phyloP scores from a whole-genome alignment of 2,113 vertebrate species.

The Steatornis caripensis region DNA sequence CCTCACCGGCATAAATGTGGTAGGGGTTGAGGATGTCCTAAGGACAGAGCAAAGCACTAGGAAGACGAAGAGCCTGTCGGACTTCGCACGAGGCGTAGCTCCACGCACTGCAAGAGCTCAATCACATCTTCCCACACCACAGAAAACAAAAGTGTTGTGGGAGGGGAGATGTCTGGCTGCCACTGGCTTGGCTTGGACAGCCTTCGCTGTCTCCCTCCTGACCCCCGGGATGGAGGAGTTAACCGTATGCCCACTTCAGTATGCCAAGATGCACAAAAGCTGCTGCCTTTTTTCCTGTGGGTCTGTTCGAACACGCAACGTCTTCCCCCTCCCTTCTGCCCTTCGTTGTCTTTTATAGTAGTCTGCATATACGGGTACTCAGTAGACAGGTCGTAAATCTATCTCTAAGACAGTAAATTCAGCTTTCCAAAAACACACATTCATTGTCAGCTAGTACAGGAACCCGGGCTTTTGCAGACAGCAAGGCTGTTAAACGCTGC shows the following conservation, averaged over 20 bases:
- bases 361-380: neutral
- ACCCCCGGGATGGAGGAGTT: neutral
- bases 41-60: neutral
- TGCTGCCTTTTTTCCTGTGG: neutral
- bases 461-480: neutral
- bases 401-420: constrained; percentile 45
- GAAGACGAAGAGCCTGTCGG: neutral
- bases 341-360: neutral
- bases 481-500: constrained; percentile 59
- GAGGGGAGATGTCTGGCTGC: neutral
- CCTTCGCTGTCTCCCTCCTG: neutral
- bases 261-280: neutral
- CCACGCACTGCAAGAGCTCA: neutral
- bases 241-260: neutral
- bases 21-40: neutral
- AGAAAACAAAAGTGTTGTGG: neutral
- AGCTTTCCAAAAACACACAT: constrained; percentile 32
- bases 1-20: rapidly evolving
- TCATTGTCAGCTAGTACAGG: constrained; percentile 14
- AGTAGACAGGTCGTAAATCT: constrained; percentile 41
- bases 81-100: neutral
- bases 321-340: neutral
- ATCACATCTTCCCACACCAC: neutral
- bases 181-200: neutral
- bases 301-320: neutral